Conservation (phyloP, 2,113 vertebrate species). For the Stegastes partitus region DNA sequence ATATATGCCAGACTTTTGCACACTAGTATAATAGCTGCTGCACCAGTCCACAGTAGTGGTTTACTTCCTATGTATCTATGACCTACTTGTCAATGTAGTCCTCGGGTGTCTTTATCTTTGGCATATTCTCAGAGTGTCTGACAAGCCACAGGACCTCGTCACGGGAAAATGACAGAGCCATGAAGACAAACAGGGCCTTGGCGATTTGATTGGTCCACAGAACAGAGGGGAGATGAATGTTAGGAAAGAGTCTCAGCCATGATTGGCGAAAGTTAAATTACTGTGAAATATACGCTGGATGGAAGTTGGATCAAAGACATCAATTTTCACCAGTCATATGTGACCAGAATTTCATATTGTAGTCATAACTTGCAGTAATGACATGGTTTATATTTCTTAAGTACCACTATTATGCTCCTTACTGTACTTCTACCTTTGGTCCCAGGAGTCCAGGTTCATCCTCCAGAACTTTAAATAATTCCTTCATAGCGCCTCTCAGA, state of each 20-base stretch:
- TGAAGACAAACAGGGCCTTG: slow-evolving; percentile 91
- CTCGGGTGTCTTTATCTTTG: slow-evolving; percentile 91
- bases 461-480: slow-evolving; percentile 87
- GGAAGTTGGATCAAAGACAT: neutral
- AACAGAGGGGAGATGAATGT: slow-evolving; percentile 32
- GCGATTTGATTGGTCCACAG: slow-evolving; percentile 34
- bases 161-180: slow-evolving; percentile 94
- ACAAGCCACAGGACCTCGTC: slow-evolving; percentile 93
- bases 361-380: slow-evolving; percentile 3
- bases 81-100: slow-evolving; percentile 90
- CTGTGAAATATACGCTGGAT: slow-evolving; percentile 10
- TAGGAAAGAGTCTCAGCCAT: neutral
- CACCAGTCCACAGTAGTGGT: neutral
- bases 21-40: neutral
- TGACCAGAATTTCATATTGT: slow-evolving; percentile 22
- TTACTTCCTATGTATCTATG: slow-evolving; percentile 7
- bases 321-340: neutral
- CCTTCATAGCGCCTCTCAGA: slow-evolving; percentile 87
- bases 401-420: neutral
- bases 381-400: slow-evolving; percentile 16
- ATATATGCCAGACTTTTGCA: neutral
- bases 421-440: slow-evolving; percentile 86
- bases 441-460: slow-evolving; percentile 94
- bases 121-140: slow-evolving; percentile 92
- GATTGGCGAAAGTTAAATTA: slow-evolving; percentile 16